Conservation (phyloP, 2,888 invertebrate species). For the Argynnis bischoffii region DNA sequence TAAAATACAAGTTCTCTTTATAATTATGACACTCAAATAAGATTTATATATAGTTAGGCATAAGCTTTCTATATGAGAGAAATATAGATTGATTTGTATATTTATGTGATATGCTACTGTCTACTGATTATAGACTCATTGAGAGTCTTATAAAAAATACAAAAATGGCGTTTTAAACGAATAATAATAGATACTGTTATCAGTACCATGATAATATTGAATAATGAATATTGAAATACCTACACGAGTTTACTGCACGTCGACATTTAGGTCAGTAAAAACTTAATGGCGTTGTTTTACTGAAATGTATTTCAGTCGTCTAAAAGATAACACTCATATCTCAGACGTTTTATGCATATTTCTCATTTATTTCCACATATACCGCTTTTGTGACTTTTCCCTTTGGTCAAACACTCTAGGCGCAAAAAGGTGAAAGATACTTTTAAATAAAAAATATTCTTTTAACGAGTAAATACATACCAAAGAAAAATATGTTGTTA, state of each 20-base stretch:
- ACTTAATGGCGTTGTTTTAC: conserved; percentile 12
- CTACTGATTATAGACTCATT: no score
- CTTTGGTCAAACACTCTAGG: conserved; percentile 9
- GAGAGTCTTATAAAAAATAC: no score
- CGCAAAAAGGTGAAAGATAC: background rate
- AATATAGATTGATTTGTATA: no score
- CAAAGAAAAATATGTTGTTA: background rate
- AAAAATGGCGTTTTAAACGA: no score
- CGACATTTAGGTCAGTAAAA: conserved; percentile 19
- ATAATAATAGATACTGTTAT: background rate
- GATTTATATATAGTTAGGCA: no score
- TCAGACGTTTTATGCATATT: conserved; percentile 15
- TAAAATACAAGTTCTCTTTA: no score
- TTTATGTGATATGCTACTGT: no score
- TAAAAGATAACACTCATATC: conserved; percentile 18
- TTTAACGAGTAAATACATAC: background rate
- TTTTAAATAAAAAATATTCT: background rate
- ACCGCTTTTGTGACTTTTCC: conserved; percentile 4
- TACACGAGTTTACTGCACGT: background rate
- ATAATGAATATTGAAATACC: conserved; percentile 3
- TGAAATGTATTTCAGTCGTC: conserved; percentile 3
- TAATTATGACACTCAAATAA: no score
- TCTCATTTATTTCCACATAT: conserved; percentile 4
- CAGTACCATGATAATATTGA: background rate
- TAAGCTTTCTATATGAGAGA: no score